Percentiles rank a stretch among this genome's conserved stretches.
These are phyloP conservation scores for Microcebus murinus DNA, from an alignment of 2,113 vertebrate genomes.

Conservation along the genomic window DNA sequence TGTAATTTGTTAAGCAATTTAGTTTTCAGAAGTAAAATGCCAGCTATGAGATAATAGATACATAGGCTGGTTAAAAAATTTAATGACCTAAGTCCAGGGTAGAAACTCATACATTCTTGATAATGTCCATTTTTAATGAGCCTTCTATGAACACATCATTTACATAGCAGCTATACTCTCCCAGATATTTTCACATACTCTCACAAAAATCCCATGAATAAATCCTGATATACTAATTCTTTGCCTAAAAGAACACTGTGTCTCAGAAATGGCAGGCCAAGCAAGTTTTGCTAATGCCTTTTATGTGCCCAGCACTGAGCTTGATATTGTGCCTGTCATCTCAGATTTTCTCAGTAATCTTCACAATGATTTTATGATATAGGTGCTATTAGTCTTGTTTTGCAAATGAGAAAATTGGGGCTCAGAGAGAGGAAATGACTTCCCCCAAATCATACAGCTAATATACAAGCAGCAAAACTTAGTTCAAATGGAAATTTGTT, in stretches of 20 bases:
- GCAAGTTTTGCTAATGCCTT: background rate
- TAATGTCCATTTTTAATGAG: background rate
- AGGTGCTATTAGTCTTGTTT: background rate
- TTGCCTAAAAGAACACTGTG: background rate
- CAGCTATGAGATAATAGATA: background rate
- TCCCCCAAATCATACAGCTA: background rate
- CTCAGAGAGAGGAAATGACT: slow-evolving; percentile 34
- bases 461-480: background rate
- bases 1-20: background rate
- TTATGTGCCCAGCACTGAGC: background rate
- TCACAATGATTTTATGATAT: background rate
- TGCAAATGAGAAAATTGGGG: background rate
- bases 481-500: background rate
- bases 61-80: background rate
- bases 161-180: background rate
- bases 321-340: background rate
- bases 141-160: background rate
- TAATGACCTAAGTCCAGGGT: background rate
- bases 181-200: background rate
- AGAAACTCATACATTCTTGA: slow-evolving; percentile 13
- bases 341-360: background rate
- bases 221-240: background rate
- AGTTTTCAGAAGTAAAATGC: slow-evolving; percentile 24
- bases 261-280: background rate
- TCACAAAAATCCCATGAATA: background rate